These are phyloP conservation scores for Pongo pygmaeus DNA, from an alignment of 2,113 vertebrate genomes.

Conservation along the genomic window DNA sequence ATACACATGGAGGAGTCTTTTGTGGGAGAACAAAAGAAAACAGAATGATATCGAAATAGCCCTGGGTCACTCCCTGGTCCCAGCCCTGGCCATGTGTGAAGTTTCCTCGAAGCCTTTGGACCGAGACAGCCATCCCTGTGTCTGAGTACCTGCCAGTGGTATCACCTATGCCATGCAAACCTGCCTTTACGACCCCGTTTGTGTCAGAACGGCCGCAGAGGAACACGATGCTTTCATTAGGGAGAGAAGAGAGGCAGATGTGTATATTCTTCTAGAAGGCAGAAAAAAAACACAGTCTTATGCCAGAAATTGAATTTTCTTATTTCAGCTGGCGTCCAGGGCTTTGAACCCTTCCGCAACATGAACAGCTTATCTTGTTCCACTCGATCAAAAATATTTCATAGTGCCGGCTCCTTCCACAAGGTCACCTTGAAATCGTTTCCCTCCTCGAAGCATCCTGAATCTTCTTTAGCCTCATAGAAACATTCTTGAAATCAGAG, in stretches of 20 bases:
- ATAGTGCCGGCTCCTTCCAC: background rate
- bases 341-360: constrained; percentile 63
- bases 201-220: background rate
- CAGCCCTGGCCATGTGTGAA: background rate
- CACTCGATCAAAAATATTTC: constrained; percentile 62
- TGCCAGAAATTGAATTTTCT: constrained; percentile 69
- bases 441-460: background rate
- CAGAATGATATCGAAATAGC: background rate
- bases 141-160: background rate
- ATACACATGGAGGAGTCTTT: background rate
- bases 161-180: accelerated
- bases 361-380: constrained; percentile 60
- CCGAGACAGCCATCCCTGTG: background rate
- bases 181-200: background rate
- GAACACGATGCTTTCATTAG: background rate
- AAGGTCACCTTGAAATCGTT: constrained; percentile 70
- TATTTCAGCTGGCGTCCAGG: constrained; percentile 56
- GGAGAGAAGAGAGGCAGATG: background rate
- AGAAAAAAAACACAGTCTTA: constrained; percentile 32
- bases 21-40: background rate
- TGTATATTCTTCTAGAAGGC: background rate
- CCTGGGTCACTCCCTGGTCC: background rate
- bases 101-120: background rate
- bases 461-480: constrained; percentile 45
- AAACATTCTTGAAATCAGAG: constrained; percentile 53